Conservation (phyloP, 2,797 vertebrate genomes). For the Lacerta agilis region DNA sequence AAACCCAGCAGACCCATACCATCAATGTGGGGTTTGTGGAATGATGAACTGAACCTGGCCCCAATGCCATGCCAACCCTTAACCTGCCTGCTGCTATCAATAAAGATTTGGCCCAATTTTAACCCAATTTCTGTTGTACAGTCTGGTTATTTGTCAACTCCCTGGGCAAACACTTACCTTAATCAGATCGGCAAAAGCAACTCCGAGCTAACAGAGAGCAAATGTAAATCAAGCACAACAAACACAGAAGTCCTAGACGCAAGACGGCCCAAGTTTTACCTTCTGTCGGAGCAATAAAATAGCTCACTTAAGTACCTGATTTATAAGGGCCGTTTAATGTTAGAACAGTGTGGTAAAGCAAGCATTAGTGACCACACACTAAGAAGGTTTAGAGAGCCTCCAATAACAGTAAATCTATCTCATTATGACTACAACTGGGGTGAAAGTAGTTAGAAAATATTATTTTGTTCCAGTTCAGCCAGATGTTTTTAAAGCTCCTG, state of each 20-base stretch:
- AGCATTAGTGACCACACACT: slow-evolving; percentile 21
- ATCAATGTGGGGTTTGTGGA: no score
- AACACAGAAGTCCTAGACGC: not conserved
- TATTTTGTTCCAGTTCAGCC: slow-evolving; percentile 48
- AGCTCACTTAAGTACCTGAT: slow-evolving; percentile 20
- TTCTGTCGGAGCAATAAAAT: slow-evolving; percentile 18
- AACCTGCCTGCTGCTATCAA: no score
- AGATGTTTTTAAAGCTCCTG: slow-evolving; percentile 57
- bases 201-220: not conserved
- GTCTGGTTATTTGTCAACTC: not conserved
- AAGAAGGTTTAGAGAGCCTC: not conserved
- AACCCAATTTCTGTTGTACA: no score
- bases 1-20: no score
- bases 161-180: not conserved
- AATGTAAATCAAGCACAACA: slow-evolving; percentile 1
- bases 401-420: not conserved
- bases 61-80: no score
- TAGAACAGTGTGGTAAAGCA: not conserved
- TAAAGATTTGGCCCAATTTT: not conserved
- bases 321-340: not conserved
- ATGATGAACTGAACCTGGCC: no score
- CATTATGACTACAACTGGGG: not conserved
- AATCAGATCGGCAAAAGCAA: slow-evolving; percentile 18
- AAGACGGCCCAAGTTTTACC: not conserved
- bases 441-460: slow-evolving; percentile 42